Base-by-base conservation (phyloP, 2,888 invertebrate species). In the Hoplodrina ambigua region DNA sequence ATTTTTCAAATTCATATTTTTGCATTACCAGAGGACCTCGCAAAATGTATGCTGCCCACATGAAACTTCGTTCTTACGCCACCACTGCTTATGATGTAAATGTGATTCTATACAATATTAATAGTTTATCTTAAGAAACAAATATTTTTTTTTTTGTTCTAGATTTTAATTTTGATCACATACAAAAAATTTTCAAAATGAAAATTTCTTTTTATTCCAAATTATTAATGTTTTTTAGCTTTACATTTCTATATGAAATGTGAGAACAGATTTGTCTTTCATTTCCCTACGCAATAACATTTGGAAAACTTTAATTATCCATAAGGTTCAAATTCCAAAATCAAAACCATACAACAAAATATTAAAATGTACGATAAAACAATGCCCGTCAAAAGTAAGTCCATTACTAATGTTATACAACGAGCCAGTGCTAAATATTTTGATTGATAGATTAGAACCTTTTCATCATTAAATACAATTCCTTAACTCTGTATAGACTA, bases 391-490 rank as follows among this genome's bases (percentile, higher is more conserved):
- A 64, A 69, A 73, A 82, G 60, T 52, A 60, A 69, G 69, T 66
- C 68, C 62, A 69, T 61, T 56, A 25, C 2, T 49, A 53, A 52
- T 58, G 46, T 72, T 46, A 60, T 41, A 61, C 37, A 77, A 63
- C 44, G 70, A 63, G 50, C 15, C 33, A 56, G 52, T 60, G 66
- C 63, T 54, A 41, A 69, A 64, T 50, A 54, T 60, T 25, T 20
- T 55, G 46, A 50, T 41, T 58, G 44, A 72, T 57, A 81, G 54
- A 61, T 55, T 80, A 70, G 44, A 79, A 67, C 64, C 61, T 73
- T 72, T 71, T 59, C 41, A 67, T 58, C 56, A 76, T 53, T 64
- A 71, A 78, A 63, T 60, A 78, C 50, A 54, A 65, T 72, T 41
- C 19, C 65, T 71, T 58, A 62, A 41, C 17, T 59, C 41, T 15